Percentiles rank a stretch among this genome's conserved stretches.
These are phyloP conservation scores for Pentalonia nigronervosa DNA, from an alignment of 1,140 invertebrate genomes.

Conservation along the genomic window DNA sequence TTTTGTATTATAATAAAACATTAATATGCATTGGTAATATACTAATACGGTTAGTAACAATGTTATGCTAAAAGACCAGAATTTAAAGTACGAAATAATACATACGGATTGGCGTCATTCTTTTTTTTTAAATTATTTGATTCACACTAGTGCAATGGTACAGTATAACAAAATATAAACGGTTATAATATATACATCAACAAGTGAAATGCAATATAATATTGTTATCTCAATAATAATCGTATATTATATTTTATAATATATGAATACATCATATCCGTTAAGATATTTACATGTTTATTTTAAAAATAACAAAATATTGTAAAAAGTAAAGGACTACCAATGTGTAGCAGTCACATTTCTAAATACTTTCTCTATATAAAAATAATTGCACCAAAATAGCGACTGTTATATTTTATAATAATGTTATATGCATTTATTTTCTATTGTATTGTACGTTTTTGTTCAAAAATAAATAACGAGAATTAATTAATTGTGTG, in stretches of 20 bases:
- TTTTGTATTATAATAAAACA: neutral
- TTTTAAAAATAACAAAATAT: neutral
- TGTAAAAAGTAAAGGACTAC: neutral
- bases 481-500: neutral
- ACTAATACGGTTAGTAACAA: neutral
- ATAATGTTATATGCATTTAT: neutral
- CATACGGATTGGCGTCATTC: neutral
- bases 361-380: neutral
- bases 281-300: neutral
- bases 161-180: neutral
- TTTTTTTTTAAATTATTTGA: neutral
- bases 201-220: neutral
- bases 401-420: neutral
- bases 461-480: neutral
- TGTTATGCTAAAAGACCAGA: neutral
- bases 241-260: neutral
- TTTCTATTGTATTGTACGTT: neutral
- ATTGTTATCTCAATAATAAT: neutral
- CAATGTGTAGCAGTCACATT: neutral
- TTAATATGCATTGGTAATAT: neutral
- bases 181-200: neutral
- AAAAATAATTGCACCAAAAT: neutral
- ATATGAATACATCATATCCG: neutral
- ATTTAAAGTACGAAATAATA: neutral
- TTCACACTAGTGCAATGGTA: neutral